Conservation (phyloP, 2,113 vertebrate species). For the Elachura formosa region DNA sequence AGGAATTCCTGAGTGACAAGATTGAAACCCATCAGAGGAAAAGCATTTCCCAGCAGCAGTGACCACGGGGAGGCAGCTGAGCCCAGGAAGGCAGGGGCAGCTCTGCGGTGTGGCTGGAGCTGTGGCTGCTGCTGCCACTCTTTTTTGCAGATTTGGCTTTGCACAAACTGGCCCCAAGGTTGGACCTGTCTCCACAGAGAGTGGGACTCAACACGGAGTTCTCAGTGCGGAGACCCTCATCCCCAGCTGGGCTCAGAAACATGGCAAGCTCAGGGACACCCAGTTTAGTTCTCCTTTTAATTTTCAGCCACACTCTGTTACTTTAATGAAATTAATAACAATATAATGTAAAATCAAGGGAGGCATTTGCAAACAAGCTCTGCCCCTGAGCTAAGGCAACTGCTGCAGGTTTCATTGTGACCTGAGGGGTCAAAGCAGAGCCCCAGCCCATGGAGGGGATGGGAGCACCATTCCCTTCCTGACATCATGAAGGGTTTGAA, state of each 20-base stretch:
- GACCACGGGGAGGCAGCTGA: constrained; percentile 17
- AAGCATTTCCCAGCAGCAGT: constrained; percentile 32
- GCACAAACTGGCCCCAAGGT: not conserved
- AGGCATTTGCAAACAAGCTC: not conserved
- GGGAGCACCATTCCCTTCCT: not conserved
- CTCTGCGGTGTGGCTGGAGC: not conserved
- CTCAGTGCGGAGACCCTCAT: not conserved
- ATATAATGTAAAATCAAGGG: not conserved
- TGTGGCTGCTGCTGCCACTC: not conserved
- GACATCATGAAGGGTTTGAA: not conserved
- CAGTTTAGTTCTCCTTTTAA: not conserved
- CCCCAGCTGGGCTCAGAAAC: not conserved
- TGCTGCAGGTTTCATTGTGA: not conserved
- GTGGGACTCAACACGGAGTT: not conserved
- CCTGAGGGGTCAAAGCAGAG: not conserved
- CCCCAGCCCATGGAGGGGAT: rapidly evolving
- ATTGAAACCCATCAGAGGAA: not conserved
- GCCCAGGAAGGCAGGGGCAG: not conserved
- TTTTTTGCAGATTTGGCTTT: not conserved
- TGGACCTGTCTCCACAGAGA: not conserved
- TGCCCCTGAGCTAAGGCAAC: not conserved
- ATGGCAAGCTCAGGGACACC: rapidly evolving
- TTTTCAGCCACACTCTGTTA: not conserved
- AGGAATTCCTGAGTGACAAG: constrained; percentile 4
- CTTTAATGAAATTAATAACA: not conserved